A percentile compares a stretch with the other conserved stretches of the same genome.
Conservation (phyloP, 2,888 invertebrate species). For the Spisula subtruncata region DNA sequence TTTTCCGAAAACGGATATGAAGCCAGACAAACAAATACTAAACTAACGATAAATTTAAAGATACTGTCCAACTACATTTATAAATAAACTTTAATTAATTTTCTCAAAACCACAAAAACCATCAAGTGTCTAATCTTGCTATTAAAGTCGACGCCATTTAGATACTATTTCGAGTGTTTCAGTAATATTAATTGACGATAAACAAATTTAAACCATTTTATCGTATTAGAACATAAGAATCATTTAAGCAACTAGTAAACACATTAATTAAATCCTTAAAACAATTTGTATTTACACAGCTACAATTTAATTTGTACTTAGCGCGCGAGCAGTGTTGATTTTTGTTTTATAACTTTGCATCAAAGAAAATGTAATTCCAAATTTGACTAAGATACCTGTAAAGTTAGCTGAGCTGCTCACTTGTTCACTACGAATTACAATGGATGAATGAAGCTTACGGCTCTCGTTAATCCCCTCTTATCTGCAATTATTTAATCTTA, state of each 20-base stretch:
- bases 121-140: background rate
- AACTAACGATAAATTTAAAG: no score
- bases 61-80: no score
- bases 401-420: constrained; percentile 10
- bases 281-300: background rate
- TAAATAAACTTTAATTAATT: background rate
- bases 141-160: constrained; percentile 8
- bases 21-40: no score
- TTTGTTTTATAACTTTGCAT: background rate
- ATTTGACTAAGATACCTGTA: constrained; percentile 17
- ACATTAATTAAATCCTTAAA: background rate
- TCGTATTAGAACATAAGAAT: background rate
- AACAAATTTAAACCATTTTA: background rate
- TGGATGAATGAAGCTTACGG: constrained; percentile 2
- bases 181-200: background rate
- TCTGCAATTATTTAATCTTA: background rate
- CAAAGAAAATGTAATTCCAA: constrained; percentile 15
- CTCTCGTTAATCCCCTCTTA: constrained; percentile 4
- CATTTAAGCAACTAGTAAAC: background rate
- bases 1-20: no score
- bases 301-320: constrained; percentile 17
- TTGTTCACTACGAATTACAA: constrained; percentile 12
- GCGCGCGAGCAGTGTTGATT: background rate
- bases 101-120: background rate
- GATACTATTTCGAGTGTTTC: constrained; percentile 2